Percentiles rank a stretch among this genome's conserved stretches.
These are phyloP conservation scores for Corythornis madagascariensis DNA, from an alignment of 2,113 vertebrate genomes.

Conservation along the genomic window DNA sequence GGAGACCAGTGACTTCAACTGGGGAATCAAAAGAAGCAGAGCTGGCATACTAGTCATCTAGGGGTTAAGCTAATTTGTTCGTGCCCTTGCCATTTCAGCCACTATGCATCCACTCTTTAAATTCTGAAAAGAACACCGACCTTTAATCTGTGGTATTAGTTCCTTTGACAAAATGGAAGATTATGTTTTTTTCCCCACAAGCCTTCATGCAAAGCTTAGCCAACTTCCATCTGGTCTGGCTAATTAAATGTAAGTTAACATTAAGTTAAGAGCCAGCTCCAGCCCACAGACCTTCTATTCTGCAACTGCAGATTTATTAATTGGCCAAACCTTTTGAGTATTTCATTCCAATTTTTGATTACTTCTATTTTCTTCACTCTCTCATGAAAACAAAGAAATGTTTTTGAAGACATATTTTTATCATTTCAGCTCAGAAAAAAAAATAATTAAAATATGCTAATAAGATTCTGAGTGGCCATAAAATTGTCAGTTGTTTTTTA, in stretches of 20 bases:
- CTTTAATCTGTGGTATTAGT: slow-evolving; percentile 57
- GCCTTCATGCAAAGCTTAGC: slow-evolving; percentile 40
- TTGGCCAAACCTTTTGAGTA: neutral
- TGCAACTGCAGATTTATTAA: slow-evolving; percentile 18
- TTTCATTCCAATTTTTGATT: slow-evolving; percentile 53
- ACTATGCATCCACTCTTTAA: neutral
- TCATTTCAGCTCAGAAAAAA: slow-evolving; percentile 61
- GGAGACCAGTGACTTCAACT: neutral
- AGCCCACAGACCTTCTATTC: slow-evolving; percentile 19
- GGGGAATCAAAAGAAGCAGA: neutral
- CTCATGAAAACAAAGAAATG: slow-evolving; percentile 55
- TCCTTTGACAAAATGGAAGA: slow-evolving; percentile 65
- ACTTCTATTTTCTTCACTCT: slow-evolving; percentile 54
- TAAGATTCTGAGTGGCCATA: slow-evolving; percentile 1
- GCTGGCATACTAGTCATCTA: neutral
- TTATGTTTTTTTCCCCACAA: slow-evolving; percentile 54
- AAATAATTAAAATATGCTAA: slow-evolving; percentile 16
- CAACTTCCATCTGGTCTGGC: slow-evolving; percentile 56
- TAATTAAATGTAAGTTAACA: slow-evolving; percentile 65
- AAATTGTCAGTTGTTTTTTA: neutral
- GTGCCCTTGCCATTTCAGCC: neutral
- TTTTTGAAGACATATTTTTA: slow-evolving; percentile 60
- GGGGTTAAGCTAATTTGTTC: slow-evolving; percentile 23
- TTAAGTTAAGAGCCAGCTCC: slow-evolving; percentile 29
- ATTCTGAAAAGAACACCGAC: slow-evolving; percentile 53